Evolutionary conservation across 2,888 invertebrate species (phyloP), one percentile per base, ranked within the genome.

Genomic region (Pammene aurita): DNA sequence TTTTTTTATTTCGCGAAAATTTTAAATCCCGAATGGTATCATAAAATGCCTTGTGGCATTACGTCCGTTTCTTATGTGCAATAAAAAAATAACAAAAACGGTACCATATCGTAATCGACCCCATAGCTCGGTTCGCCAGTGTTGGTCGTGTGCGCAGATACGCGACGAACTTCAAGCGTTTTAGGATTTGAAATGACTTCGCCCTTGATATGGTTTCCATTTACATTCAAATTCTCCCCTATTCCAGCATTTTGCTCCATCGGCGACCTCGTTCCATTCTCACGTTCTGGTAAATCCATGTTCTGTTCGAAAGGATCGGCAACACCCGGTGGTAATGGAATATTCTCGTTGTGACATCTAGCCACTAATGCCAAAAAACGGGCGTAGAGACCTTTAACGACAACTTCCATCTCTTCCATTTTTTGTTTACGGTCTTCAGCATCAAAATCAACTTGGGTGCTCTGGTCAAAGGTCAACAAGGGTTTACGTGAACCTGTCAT

Each of bases 131-230:
- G 61, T 70, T 83, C 83, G 14, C 79, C 75, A 66, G 77, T 77
- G 71, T 82, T 84, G 2, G 86, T 87, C 2, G 86, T 86, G 71
- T 88, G 86, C 2, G 88, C 87, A 0, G 86, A 85, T 66, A 83
- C 83, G 70, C 87, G 80, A 44, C 87, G 81, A n/a, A 86, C 82
- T 35, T 80, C 78, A 42, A 77, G 46, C 0, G 70, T 68, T 34
- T 74, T 81, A 11, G 79, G 71, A 57, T 75, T 77, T 70, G 42
- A 74, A 73, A 5, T 52, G 7, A 58, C 18, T 56, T 50, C 46
- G 46, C 50, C 67, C 46, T 75, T 74, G 60, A 72, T 73, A 26
- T 71, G 56, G 16, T 60, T 62, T 16, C 61, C 67, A 54, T 72
- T 74, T 70, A 69, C 70, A 62, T 80, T 77, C 0, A 73, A 66